phyloP scores from a whole-genome alignment of 1,140 invertebrate genomes.

The Lucilia sericata region DNA sequence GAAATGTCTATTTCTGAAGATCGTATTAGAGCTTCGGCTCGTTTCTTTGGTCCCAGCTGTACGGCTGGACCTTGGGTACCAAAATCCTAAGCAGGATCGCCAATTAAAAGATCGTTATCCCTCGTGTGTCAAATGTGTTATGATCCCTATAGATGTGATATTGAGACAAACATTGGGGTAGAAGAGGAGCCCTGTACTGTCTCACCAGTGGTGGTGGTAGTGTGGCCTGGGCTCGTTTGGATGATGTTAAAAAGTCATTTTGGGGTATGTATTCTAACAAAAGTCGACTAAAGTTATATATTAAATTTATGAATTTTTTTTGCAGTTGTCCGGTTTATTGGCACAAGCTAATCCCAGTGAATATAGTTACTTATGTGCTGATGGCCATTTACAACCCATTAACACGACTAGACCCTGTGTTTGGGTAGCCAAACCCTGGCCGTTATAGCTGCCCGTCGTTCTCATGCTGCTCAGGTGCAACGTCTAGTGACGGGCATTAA shows the following conservation, averaged over 20 bases:
- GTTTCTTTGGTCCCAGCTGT: slow-evolving; percentile 81
- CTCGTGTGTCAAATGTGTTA: slow-evolving; percentile 80
- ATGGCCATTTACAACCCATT: slow-evolving; percentile 78
- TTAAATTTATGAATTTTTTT: background rate
- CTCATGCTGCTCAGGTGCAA: slow-evolving; percentile 72
- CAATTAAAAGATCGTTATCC: slow-evolving; percentile 78
- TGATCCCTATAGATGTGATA: slow-evolving; percentile 73
- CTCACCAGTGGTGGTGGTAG: slow-evolving; percentile 81
- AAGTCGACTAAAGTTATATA: background rate
- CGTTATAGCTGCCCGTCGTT: slow-evolving; percentile 73
- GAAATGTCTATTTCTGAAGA: slow-evolving; percentile 78
- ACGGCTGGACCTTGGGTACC: slow-evolving; percentile 85
- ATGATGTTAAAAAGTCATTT: slow-evolving; percentile 76
- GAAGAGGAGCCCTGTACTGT: slow-evolving; percentile 82
- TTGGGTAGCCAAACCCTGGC: slow-evolving; percentile 84
- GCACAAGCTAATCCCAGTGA: slow-evolving; percentile 68
- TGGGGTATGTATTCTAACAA: slow-evolving; percentile 68
- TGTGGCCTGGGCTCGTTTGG: slow-evolving; percentile 82
- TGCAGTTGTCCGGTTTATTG: slow-evolving; percentile 59
- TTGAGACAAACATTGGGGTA: slow-evolving; percentile 84
- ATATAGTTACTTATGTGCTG: slow-evolving; percentile 83
- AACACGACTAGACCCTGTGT: slow-evolving; percentile 73
- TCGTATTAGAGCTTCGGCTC: slow-evolving; percentile 75
- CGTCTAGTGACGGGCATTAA: slow-evolving; percentile 69
- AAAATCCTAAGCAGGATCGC: slow-evolving; percentile 74